Base-by-base conservation (phyloP, 2,888 invertebrate genomes). In the Ctenicera cuprea region DNA sequence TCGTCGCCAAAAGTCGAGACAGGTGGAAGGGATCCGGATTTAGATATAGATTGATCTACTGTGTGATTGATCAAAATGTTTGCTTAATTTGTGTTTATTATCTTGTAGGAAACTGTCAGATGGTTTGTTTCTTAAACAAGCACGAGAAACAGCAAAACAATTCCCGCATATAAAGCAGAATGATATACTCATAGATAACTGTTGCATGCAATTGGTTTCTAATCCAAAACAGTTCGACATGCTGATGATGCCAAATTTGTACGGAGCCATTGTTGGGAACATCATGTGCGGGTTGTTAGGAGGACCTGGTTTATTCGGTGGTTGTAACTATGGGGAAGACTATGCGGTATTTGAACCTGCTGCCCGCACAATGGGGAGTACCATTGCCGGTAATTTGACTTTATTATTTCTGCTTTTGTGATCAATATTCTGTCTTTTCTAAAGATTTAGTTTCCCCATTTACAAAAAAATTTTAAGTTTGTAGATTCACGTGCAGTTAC, bases 281-380 rank as follows among this genome's bases (percentile, higher is more conserved):
- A 82, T 85, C 4, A 75, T 84, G 12, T 83, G 84, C 63, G 86
- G 86, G 1, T 63, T 86, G 37, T 78, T 79, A 0, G 86, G 86
- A 20, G 85, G 86, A 41, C 78, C 83, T 41, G 85, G 84, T 16
- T 72, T 86, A 20, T 79, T 80, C 57, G 79, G 83, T 4, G 84
- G 84, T 18, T 75, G 76, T 26, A 86, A 86, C 76, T 85, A 80
- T 63, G 84, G 86, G 12, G 76, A 82, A 9, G 43, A 74, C 18
- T 81, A 76, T 50, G 85, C 84, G 1, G 76, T 86, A 5, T 86
- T 86, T 75, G 87, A 87, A 77, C 81, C 84, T 4, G 84, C 82
- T 3, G 74, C 78, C n/a, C 77, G 82, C 64, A 77, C 57, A 38
- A 22, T 76, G 5, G 79, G 74, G 20, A 38, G 41, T 8, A 50